Percentiles rank a stretch among this genome's conserved stretches.
phyloP scores from a whole-genome alignment of 2,888 invertebrate species.

The Autographa pulchrina region DNA sequence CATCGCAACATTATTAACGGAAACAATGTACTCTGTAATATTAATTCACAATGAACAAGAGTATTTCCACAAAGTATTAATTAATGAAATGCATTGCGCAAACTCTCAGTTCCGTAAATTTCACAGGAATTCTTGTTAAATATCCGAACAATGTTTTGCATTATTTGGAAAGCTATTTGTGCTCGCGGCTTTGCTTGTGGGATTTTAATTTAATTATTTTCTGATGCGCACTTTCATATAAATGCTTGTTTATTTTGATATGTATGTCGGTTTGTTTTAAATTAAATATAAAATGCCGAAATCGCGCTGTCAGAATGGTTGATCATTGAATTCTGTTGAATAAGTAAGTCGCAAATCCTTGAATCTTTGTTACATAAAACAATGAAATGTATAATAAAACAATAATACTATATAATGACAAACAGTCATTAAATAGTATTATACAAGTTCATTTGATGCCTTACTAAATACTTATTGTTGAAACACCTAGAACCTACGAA shows the following conservation, averaged over 20 bases:
- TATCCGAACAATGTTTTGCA: constrained; percentile 18
- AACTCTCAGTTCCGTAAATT: background rate
- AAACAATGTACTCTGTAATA: background rate
- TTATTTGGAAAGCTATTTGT: constrained; percentile 34
- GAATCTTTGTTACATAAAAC: constrained; percentile 35
- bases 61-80: constrained; percentile 15
- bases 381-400: constrained; percentile 14
- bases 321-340: background rate
- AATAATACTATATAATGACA: too few relatives aligned
- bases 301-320: background rate
- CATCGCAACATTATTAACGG: background rate
- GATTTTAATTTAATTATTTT: background rate
- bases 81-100: constrained; percentile 14
- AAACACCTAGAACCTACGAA: too few relatives aligned
- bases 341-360: background rate
- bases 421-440: too few relatives aligned
- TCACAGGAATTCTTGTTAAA: constrained; percentile 22
- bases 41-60: background rate
- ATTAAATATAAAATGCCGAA: background rate
- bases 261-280: too few relatives aligned
- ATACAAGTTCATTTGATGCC: background rate
- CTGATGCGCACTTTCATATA: background rate
- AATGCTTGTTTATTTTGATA: background rate
- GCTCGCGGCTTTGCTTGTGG: constrained; percentile 16
- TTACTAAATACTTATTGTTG: background rate